A percentile compares a stretch with the other conserved stretches of the same genome.
Conservation (phyloP, 2,888 invertebrate genomes). For the Fabriciana adippe region DNA sequence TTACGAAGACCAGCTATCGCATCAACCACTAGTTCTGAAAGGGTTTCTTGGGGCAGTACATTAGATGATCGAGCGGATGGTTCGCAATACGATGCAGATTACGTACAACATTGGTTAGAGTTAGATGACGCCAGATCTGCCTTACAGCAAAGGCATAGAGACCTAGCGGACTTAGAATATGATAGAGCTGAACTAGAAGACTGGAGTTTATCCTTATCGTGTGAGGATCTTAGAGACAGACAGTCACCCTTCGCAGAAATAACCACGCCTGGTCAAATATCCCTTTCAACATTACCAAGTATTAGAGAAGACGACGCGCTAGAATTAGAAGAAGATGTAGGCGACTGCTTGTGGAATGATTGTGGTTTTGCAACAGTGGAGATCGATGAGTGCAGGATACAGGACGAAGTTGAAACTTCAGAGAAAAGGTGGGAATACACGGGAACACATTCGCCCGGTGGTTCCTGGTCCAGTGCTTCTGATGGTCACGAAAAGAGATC, state of each 20-base stretch:
- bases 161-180: slow-evolving; percentile 87
- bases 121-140: slow-evolving; percentile 87
- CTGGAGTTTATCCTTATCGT: slow-evolving; percentile 89
- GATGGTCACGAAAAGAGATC: slow-evolving; percentile 86
- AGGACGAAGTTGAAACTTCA: slow-evolving; percentile 69
- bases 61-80: slow-evolving; percentile 82
- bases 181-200: slow-evolving; percentile 90
- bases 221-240: slow-evolving; percentile 85
- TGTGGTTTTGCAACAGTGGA: slow-evolving; percentile 87
- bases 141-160: slow-evolving; percentile 85
- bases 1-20: slow-evolving; percentile 82
- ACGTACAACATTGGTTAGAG: slow-evolving; percentile 89
- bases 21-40: slow-evolving; percentile 73
- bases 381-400: slow-evolving; percentile 84
- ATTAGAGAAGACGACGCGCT: slow-evolving; percentile 88
- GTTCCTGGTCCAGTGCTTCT: slow-evolving; percentile 83
- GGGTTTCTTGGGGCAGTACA: slow-evolving; percentile 83
- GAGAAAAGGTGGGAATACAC: slow-evolving; percentile 86
- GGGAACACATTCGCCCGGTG: slow-evolving; percentile 82
- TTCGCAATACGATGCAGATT: slow-evolving; percentile 86
- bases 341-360: slow-evolving; percentile 88
- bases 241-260: slow-evolving; percentile 77
- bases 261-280: slow-evolving; percentile 84
- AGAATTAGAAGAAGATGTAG: slow-evolving; percentile 88
- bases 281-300: slow-evolving; percentile 85